These are phyloP conservation scores for Ophioninae sp. DNA, from an alignment of 2,888 invertebrate genomes.

Conservation along the genomic window DNA sequence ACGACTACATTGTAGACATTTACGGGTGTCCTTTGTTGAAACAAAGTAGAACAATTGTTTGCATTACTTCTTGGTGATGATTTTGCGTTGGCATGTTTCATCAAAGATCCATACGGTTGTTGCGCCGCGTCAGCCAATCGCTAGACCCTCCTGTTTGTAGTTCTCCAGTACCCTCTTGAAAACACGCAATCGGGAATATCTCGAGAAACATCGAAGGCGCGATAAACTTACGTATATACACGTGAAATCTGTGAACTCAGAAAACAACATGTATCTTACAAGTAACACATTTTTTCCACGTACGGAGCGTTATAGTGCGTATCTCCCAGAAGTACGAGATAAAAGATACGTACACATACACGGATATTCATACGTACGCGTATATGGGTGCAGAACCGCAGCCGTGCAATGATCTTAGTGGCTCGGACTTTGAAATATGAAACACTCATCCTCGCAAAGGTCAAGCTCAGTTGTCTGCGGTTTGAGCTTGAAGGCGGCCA, in stretches of 20 bases:
- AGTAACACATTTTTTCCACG: not conserved
- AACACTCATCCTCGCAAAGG: slow-evolving; percentile 50
- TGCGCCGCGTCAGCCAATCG: not conserved
- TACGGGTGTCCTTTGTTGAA: not conserved
- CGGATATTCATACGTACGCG: not conserved
- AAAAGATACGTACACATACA: slow-evolving; percentile 9
- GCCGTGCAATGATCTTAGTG: slow-evolving; percentile 43
- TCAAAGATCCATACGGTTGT: not conserved
- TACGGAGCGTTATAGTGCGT: not conserved
- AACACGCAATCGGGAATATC: not conserved
- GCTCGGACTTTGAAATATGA: slow-evolving; percentile 58
- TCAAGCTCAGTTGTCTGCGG: slow-evolving; percentile 54
- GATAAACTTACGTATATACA: slow-evolving; percentile 8
- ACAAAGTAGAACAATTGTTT: too few relatives aligned
- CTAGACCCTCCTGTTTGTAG: not conserved
- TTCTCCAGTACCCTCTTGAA: not conserved
- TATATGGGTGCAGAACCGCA: not conserved
- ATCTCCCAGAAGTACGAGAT: slow-evolving; percentile 20
- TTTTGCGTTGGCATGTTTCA: not conserved
- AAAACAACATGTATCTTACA: slow-evolving; percentile 8
- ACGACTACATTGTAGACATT: not conserved
- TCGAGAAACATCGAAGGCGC: not conserved
- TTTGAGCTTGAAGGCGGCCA: slow-evolving; percentile 41
- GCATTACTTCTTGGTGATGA: too few relatives aligned
- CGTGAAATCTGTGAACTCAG: slow-evolving; percentile 2